Percentiles rank a stretch among this genome's conserved stretches.
Evolutionary conservation across 2,113 vertebrate species (phyloP).

Genomic region (Nerophis lumbriciformis): DNA sequence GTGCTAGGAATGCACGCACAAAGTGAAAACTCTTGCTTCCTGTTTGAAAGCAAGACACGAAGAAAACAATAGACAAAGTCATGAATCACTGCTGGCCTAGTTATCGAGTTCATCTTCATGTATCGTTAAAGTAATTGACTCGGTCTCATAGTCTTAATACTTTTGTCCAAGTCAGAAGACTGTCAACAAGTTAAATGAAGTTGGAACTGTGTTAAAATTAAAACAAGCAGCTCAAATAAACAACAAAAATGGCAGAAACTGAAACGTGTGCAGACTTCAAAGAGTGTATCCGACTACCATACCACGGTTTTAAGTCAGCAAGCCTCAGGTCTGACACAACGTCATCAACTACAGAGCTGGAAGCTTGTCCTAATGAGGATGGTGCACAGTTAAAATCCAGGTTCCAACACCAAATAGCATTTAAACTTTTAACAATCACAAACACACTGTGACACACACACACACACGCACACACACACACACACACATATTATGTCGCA

Average conservation of each 20-base stretch:
- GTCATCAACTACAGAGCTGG: slow-evolving; percentile 1
- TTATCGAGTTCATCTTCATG: too few species aligned
- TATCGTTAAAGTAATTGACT: too few species aligned
- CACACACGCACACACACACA: not conserved
- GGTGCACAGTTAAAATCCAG: not conserved
- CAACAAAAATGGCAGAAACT: not conserved
- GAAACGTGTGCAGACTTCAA: not conserved
- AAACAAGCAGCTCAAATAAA: too few species aligned
- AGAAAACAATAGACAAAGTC: too few species aligned
- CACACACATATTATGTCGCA: slow-evolving; percentile 36
- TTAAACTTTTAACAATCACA: not conserved
- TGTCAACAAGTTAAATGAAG: too few species aligned
- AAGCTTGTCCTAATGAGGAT: slow-evolving; percentile 3
- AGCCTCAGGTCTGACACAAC: not conserved
- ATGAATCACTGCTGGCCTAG: too few species aligned
- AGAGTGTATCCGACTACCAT: not conserved
- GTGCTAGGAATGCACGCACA: too few species aligned
- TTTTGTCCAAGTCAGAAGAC: too few species aligned
- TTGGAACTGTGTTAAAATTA: too few species aligned
- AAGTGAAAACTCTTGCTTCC: too few species aligned
- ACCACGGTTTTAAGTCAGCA: slow-evolving; percentile 4
- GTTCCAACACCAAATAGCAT: not conserved
- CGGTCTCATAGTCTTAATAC: too few species aligned
- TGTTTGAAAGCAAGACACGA: too few species aligned
- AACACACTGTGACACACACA: not conserved